Percentiles rank a stretch among this genome's conserved stretches.
phyloP scores from a whole-genome alignment of 1,140 invertebrate species.

The Aphelinus atriplicis region DNA sequence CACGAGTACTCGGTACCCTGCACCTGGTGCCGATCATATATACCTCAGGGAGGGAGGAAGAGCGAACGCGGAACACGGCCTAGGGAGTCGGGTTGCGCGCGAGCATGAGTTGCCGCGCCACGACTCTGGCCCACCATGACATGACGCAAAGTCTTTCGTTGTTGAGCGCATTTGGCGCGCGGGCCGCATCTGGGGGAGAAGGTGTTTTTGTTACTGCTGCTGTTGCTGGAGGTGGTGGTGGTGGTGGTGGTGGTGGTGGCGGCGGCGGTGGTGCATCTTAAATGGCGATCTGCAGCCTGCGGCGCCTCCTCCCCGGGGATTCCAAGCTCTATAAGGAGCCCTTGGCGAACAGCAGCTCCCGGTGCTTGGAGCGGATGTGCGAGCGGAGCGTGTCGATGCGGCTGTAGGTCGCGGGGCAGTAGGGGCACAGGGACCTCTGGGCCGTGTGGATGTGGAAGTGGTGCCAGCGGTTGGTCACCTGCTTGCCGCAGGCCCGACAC shows the following conservation, averaged over 20 bases:
- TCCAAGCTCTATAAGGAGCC: constrained; percentile 57
- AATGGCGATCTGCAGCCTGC: constrained; percentile 44
- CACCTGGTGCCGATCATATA: no score
- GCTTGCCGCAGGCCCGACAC: constrained; percentile 84
- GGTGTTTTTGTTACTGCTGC: neutral
- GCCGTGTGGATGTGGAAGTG: constrained; percentile 85
- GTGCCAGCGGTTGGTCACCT: constrained; percentile 87
- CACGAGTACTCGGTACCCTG: no score
- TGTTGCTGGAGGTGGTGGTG: neutral
- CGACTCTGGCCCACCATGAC: neutral
- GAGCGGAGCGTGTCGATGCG: constrained; percentile 83
- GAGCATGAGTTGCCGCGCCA: no score
- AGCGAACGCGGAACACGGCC: no score
- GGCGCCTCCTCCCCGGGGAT: constrained; percentile 55
- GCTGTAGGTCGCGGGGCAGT: constrained; percentile 86
- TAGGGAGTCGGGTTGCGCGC: no score
- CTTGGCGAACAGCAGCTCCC: constrained; percentile 67
- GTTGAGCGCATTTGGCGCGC: no score
- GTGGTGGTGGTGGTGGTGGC: constrained; percentile 24
- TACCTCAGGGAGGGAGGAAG: no score
- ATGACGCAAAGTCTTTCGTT: no score
- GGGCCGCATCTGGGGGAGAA: neutral
- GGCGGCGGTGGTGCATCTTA: constrained; percentile 16
- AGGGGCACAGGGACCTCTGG: constrained; percentile 81
- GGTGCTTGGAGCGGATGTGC: constrained; percentile 80